Evolutionary conservation across 2,797 vertebrate species (phyloP).

Genomic region (Apogon talboti): DNA sequence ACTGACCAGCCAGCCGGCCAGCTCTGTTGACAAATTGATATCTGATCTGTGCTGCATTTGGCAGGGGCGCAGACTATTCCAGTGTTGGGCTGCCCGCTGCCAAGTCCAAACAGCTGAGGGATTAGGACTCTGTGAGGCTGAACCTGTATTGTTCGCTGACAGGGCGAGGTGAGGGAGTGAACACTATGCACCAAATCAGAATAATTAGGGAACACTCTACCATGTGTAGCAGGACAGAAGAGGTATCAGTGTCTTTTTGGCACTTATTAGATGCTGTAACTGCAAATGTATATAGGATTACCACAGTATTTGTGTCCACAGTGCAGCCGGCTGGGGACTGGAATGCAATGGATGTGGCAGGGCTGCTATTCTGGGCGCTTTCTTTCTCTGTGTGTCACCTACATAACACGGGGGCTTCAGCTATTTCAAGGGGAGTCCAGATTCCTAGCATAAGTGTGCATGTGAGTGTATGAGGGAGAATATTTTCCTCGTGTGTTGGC

Average conservation of each 20-base stretch:
- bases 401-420: slow-evolving; percentile 52
- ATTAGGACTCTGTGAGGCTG: slow-evolving; percentile 60
- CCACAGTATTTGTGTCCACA: slow-evolving; percentile 24
- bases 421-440: slow-evolving; percentile 71
- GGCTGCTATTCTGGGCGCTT: slow-evolving; percentile 68
- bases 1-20: slow-evolving; percentile 4
- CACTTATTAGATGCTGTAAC: slow-evolving; percentile 13
- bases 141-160: slow-evolving; percentile 65
- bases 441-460: slow-evolving; percentile 59
- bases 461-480: slow-evolving; percentile 5
- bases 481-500: slow-evolving; percentile 44
- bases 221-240: slow-evolving; percentile 12
- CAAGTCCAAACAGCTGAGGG: slow-evolving; percentile 74
- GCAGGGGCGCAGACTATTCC: slow-evolving; percentile 59
- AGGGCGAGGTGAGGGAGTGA: slow-evolving; percentile 22
- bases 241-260: slow-evolving; percentile 29
- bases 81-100: slow-evolving; percentile 54
- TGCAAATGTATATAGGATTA: slow-evolving; percentile 21
- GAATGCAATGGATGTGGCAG: slow-evolving; percentile 68
- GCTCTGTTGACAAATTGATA: slow-evolving; percentile 75
- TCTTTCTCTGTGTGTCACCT: slow-evolving; percentile 41
- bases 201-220: slow-evolving; percentile 41
- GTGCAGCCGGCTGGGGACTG: slow-evolving; percentile 56
- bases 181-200: slow-evolving; percentile 44
- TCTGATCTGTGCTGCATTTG: slow-evolving; percentile 69